Percentiles rank a stretch among this genome's conserved stretches.
These are phyloP conservation scores for Palloptera scutellata DNA, from an alignment of 2,888 invertebrate genomes.

Conservation along the genomic window DNA sequence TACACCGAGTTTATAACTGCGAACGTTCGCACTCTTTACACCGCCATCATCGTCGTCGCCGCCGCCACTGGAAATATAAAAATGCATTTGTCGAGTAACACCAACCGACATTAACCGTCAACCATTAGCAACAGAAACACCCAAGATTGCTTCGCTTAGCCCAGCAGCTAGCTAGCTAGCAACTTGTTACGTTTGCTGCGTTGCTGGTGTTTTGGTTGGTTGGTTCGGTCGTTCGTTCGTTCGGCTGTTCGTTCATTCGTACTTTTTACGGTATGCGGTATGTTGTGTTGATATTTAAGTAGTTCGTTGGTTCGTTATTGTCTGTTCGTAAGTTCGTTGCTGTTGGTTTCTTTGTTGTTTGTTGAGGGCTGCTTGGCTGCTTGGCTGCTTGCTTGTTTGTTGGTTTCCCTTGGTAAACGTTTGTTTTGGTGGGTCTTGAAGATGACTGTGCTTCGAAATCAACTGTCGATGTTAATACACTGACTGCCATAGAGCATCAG, in stretches of 20 bases:
- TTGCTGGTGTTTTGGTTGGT: constrained; percentile 23
- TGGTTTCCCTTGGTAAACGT: background rate
- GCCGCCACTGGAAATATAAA: too few relatives aligned
- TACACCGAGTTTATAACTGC: too few relatives aligned
- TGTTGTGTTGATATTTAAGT: background rate
- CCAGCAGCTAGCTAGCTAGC: background rate
- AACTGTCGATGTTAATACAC: background rate
- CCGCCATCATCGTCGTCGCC: too few relatives aligned
- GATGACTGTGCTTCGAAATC: background rate
- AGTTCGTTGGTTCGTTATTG: background rate
- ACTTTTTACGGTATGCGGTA: background rate
- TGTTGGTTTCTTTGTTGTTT: constrained; percentile 7
- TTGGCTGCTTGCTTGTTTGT: constrained; percentile 7
- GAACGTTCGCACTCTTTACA: too few relatives aligned
- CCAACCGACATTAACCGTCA: too few relatives aligned
- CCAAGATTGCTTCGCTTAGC: background rate
- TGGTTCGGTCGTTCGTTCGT: constrained; percentile 14
- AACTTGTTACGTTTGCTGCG: constrained; percentile 15
- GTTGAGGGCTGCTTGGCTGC: constrained; percentile 2
- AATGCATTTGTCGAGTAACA: too few relatives aligned
- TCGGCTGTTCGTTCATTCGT: constrained; percentile 21
- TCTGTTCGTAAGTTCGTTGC: background rate
- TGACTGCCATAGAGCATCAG: background rate
- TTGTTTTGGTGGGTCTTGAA: background rate
- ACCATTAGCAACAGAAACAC: background rate